Base-by-base conservation (phyloP, 2,797 vertebrate species). In the Pseudocheirus occidentalis region DNA sequence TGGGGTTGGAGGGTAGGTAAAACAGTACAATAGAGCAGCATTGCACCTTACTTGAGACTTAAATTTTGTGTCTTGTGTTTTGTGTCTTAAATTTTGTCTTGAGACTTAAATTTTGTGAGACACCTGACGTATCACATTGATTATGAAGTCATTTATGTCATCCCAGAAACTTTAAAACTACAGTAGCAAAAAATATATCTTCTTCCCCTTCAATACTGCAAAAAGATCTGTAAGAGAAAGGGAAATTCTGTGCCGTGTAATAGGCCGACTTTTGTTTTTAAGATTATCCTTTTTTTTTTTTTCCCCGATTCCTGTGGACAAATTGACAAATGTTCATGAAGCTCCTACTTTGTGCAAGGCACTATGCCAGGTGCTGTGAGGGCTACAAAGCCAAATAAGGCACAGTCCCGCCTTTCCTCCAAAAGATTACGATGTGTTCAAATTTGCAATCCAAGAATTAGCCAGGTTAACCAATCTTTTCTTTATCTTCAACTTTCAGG, bases 311-410 rank as follows among this genome's bases (percentile, higher is more conserved):
- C 21, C n/a, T 81, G 40, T 81, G 73, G 73, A 46, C 21, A 81
- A 27, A 27, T 81, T 11, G 40, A 9, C 73, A 81, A 27, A 81
- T 81, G 6, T 46, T 46, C 46, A 27, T 81, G 27, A 81, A 81
- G 31, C 40, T 81, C 73, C 73, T 81, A 81, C 40, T 73, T 7
- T 40, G 66, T n/a, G 21, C n/a, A 27, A 11, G 73, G 62, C 54
- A 27, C 58, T 94, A 95, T 97, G 96, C 95, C 95, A 81, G 90
- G 3, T 81, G 87, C 29, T 93, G 28, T 53, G 55, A 91, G 31
- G 90, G 14, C 14, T 58, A 4, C 29, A 13, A 81, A 81, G 73
- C 73, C 73, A 81, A 46, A 55, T 92, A 52, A 27, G 40, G 95
- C 5, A 90, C 66, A 62, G 3, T 95, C 31, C 58, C 31, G 91